A percentile compares a stretch with the other conserved stretches of the same genome.
Conservation (phyloP, 2,888 invertebrate genomes). For the Muschampia plurimacula region DNA sequence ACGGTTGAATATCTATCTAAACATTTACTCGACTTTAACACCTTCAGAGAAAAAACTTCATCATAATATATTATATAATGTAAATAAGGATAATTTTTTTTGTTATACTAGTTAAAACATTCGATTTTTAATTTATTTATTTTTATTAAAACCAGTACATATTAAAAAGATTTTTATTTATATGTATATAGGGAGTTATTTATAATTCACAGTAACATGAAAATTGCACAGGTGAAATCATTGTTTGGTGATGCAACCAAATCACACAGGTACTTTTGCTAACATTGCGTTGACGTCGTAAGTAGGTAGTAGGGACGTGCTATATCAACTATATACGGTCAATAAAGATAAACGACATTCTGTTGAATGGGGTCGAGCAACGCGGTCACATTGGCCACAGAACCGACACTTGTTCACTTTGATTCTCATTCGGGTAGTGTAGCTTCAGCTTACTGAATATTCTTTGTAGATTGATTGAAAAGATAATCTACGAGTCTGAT, state of each 20-base stretch:
- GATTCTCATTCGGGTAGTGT: background rate
- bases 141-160: no score
- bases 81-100: no score
- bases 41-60: no score
- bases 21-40: no score
- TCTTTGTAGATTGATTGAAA: no score
- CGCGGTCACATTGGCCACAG: constrained; percentile 12
- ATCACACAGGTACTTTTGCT: constrained; percentile 6
- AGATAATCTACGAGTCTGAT: no score
- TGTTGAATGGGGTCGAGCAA: constrained; percentile 25
- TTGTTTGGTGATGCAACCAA: constrained; percentile 26
- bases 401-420: constrained; percentile 6
- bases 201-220: background rate
- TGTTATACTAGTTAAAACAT: no score
- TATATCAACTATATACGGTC: constrained; percentile 29
- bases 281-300: background rate
- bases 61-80: no score
- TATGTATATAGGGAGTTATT: background rate
- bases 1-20: no score
- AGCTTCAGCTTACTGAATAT: no score
- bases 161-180: no score
- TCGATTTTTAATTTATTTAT: no score
- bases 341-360: constrained; percentile 28
- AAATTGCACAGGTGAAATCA: constrained; percentile 19
- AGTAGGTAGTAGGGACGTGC: constrained; percentile 11